Percentiles rank a stretch among this genome's conserved stretches.
Conservation (phyloP, 1,140 invertebrate genomes). For the Aradophagus sp. region DNA sequence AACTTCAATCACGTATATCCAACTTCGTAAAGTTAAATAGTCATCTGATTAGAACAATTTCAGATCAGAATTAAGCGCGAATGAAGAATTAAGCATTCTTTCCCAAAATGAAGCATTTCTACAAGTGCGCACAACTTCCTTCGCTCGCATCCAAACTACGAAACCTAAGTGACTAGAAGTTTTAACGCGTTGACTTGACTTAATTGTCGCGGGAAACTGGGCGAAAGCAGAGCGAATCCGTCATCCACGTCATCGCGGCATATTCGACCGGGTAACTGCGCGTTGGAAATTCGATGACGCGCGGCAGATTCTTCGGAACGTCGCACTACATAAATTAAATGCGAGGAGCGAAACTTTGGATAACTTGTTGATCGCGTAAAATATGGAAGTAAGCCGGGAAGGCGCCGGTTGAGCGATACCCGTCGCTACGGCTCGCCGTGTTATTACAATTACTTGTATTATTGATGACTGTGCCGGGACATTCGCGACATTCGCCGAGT, state of each 20-base stretch:
- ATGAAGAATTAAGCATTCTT: too few species aligned
- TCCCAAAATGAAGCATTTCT: too few species aligned
- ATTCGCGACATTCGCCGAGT: constrained; percentile 32
- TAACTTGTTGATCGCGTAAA: constrained; percentile 46
- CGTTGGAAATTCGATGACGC: constrained; percentile 25
- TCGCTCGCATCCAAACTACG: too few species aligned
- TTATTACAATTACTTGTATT: constrained; percentile 63
- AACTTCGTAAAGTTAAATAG: too few species aligned
- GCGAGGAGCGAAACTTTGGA: constrained; percentile 21
- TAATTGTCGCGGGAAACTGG: too few species aligned
- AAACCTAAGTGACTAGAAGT: too few species aligned
- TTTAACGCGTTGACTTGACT: too few species aligned
- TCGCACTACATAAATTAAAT: constrained; percentile 39
- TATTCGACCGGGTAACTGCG: constrained; percentile 7
- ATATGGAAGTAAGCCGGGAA: constrained; percentile 28
- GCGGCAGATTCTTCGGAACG: constrained; percentile 21
- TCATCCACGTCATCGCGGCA: not conserved
- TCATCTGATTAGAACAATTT: too few species aligned
- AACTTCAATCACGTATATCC: too few species aligned
- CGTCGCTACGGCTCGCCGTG: constrained; percentile 24
- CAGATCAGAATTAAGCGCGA: too few species aligned
- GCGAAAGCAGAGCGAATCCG: not conserved
- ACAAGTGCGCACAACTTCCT: too few species aligned
- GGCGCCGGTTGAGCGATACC: not conserved
- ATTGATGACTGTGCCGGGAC: constrained; percentile 59